Evolutionary conservation across 2,888 invertebrate genomes (phyloP).

Genomic region (Autographa gamma): DNA sequence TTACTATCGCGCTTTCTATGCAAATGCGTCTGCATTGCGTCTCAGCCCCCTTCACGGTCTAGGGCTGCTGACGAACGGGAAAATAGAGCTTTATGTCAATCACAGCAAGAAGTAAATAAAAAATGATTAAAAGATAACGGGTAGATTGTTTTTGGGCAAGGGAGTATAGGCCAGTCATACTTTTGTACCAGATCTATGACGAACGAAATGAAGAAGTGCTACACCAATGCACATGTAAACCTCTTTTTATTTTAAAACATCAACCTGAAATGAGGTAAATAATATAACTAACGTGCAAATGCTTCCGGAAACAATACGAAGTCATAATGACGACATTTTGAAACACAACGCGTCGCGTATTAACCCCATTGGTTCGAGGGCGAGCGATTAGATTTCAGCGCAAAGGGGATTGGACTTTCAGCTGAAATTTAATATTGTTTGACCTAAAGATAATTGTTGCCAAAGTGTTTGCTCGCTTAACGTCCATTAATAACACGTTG

Average conservation of each 20-base stretch:
- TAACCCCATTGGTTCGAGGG: constrained; percentile 1
- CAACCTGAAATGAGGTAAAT: background rate
- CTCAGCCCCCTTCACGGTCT: constrained; percentile 17
- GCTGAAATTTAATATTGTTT: background rate
- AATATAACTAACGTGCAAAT: background rate
- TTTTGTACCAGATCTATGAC: no score
- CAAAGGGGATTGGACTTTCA: constrained; percentile 2
- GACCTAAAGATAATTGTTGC: background rate
- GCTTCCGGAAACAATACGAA: background rate
- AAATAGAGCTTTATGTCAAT: background rate
- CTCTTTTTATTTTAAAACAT: no score
- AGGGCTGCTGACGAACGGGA: constrained; percentile 14
- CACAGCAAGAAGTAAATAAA: background rate
- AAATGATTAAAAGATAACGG: no score
- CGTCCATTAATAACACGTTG: background rate
- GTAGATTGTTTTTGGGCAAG: no score
- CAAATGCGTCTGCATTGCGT: constrained; percentile 48
- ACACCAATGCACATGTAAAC: no score
- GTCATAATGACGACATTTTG: constrained; percentile 4
- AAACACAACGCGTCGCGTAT: constrained; percentile 4
- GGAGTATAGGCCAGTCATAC: no score
- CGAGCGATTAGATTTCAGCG: constrained; percentile 1
- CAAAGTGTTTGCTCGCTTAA: background rate
- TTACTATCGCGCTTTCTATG: constrained; percentile 37
- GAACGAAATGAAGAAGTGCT: no score